A percentile compares a stretch with the other conserved stretches of the same genome.
Conservation (phyloP, 1,140 invertebrate species). For the Mylabris phalerata region DNA sequence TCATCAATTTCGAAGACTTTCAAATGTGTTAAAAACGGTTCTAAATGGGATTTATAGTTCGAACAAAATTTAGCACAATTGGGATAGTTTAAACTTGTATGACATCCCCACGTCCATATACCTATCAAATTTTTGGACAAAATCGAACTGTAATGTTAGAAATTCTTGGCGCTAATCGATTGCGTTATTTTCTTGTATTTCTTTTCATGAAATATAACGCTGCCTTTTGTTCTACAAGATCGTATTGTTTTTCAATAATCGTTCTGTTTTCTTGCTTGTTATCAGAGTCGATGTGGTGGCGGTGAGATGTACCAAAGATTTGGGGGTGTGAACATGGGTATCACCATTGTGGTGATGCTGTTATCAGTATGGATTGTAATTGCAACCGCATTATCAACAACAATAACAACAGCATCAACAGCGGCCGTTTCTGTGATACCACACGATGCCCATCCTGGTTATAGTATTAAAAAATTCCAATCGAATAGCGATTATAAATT, state of each 20-base stretch:
- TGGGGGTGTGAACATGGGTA: constrained; percentile 14
- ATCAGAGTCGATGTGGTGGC: constrained; percentile 14
- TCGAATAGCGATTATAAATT: constrained; percentile 54
- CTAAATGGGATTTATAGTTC: no score
- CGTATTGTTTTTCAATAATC: background rate
- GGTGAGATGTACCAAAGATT: constrained; percentile 10
- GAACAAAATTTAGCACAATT: no score
- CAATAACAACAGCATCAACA: background rate
- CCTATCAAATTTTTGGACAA: no score
- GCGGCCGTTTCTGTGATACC: constrained; percentile 55
- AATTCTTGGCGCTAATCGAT: no score
- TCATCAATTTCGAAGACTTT: no score
- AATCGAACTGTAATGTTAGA: no score
- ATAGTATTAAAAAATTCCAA: constrained; percentile 68
- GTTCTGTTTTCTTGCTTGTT: background rate
- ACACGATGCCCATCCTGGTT: constrained; percentile 79
- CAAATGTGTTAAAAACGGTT: no score
- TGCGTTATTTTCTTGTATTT: no score
- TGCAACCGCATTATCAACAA: constrained; percentile 4
- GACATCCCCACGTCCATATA: background rate
- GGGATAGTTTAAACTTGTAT: no score
- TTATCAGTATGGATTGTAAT: constrained; percentile 16
- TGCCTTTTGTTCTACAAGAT: background rate
- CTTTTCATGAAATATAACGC: no score
- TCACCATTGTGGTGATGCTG: constrained; percentile 6